Evolutionary conservation across 2,888 invertebrate genomes (phyloP).

Genomic region (Anorthoa munda): DNA sequence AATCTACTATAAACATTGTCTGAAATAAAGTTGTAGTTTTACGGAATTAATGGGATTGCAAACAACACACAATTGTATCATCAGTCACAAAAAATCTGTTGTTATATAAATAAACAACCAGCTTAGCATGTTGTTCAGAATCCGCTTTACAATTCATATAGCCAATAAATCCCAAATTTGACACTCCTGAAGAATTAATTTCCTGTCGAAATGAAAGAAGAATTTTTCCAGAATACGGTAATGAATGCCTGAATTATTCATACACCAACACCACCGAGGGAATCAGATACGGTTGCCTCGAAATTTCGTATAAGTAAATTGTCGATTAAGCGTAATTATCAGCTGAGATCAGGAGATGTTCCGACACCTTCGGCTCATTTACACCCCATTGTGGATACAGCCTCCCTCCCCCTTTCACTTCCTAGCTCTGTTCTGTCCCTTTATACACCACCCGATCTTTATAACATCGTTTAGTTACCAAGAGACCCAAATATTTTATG

Average conservation of each 20-base stretch:
- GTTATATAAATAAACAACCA: conserved; percentile 9
- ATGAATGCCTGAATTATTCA: conserved; percentile 74
- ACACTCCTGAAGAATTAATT: conserved; percentile 66
- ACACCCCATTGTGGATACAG: conserved; percentile 38
- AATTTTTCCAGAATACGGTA: conserved; percentile 66
- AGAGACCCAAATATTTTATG: conserved; percentile 64
- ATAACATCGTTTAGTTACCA: conserved; percentile 45
- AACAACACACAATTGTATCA: background rate
- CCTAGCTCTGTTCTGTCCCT: conserved; percentile 21
- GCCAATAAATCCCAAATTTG: conserved; percentile 63
- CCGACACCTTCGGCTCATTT: conserved; percentile 48
- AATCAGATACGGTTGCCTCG: conserved; percentile 57
- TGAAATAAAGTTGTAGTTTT: background rate
- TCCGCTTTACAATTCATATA: conserved; percentile 58
- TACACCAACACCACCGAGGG: conserved; percentile 57
- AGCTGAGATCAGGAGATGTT: conserved; percentile 45
- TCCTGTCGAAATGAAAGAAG: conserved; percentile 62
- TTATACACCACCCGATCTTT: conserved; percentile 42
- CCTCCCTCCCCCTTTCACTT: conserved; percentile 9
- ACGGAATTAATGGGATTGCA: background rate
- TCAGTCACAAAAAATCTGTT: background rate
- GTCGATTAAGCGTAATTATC: conserved; percentile 62
- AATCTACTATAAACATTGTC: background rate
- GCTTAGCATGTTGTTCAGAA: conserved; percentile 15
- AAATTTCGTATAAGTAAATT: conserved; percentile 59